These are phyloP conservation scores for Dipus sagitta DNA, from an alignment of 2,797 vertebrate species.

Conservation along the genomic window DNA sequence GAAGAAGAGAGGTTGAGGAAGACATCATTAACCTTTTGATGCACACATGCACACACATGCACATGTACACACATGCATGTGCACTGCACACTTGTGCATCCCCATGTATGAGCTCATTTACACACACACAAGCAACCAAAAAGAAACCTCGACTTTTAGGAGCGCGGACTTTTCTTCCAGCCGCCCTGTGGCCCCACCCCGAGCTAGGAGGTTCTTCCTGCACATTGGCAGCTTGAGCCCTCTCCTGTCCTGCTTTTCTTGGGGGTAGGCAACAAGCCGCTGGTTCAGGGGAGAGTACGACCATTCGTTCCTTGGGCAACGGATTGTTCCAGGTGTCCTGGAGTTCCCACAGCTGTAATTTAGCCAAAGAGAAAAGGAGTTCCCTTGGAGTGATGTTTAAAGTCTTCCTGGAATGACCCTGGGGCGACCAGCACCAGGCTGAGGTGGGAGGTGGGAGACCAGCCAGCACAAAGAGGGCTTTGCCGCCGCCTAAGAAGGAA, in stretches of 20 bases:
- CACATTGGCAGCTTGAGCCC: neutral
- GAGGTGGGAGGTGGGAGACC: neutral
- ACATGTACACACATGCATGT: no score
- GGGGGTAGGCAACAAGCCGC: neutral
- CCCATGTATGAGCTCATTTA: no score
- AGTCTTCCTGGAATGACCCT: neutral
- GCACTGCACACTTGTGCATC: no score
- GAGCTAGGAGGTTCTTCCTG: neutral
- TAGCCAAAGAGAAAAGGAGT: neutral
- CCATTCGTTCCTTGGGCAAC: rapidly evolving
- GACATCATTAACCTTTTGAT: no score
- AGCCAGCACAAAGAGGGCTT: neutral
- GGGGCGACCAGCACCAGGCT: neutral
- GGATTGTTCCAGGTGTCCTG: neutral
- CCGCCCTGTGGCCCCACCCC: neutral
- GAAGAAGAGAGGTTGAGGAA: no score
- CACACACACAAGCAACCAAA: neutral
- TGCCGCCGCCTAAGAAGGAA: neutral
- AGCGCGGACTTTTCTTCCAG: neutral
- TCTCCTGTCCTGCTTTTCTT: rapidly evolving
- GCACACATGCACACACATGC: no score
- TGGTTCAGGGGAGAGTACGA: neutral
- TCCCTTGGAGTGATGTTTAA: neutral
- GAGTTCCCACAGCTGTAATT: neutral
- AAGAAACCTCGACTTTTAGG: neutral